Evolutionary conservation across 2,888 invertebrate species (phyloP), one percentile per base, ranked within the genome.

Genomic region (Marasmarcha lunaedactyla): DNA sequence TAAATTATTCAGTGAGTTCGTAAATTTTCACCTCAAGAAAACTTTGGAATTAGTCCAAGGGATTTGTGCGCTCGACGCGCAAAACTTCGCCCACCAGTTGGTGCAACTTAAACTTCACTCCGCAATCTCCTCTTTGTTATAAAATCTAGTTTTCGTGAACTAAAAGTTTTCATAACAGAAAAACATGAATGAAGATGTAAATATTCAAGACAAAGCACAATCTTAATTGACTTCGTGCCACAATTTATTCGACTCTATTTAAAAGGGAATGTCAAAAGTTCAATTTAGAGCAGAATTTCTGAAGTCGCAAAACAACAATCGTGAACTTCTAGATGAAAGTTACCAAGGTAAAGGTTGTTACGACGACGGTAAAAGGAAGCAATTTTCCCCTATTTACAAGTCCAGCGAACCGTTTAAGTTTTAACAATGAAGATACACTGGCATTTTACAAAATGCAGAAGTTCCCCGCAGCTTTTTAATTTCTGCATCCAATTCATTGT

Each of bases 71-170:
- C 20, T 56, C 53, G 53, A 55, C 54, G 54, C 50, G 52, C 48
- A 48, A 63, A 71, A 66, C 60, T 68, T 66, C 51, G 55, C 52
- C 50, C 54, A 57, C 56, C 59, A 63, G 64, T 67, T 70, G 63
- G 63, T 64, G 54, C 55, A 61, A 67, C 59, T 68, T 67, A 47
- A 25, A 6, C 10, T 30, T 5, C 20, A 20, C 20, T 20, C n/a
- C n/a, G n/a, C n/a, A n/a, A n/a, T n/a, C n/a, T n/a, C n/a, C n/a
- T n/a, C n/a, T n/a, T n/a, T n/a, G n/a, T n/a, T n/a, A n/a, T n/a
- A n/a, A n/a, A n/a, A n/a, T n/a, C n/a, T n/a, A n/a, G n/a, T n/a
- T n/a, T n/a, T n/a, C n/a, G n/a, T n/a, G n/a, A n/a, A n/a, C n/a
- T n/a, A n/a, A n/a, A n/a, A n/a, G n/a, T n/a, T n/a, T n/a, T n/a